These are phyloP conservation scores for Heliconius ismenius DNA, from an alignment of 2,888 invertebrate genomes.

Conservation along the genomic window DNA sequence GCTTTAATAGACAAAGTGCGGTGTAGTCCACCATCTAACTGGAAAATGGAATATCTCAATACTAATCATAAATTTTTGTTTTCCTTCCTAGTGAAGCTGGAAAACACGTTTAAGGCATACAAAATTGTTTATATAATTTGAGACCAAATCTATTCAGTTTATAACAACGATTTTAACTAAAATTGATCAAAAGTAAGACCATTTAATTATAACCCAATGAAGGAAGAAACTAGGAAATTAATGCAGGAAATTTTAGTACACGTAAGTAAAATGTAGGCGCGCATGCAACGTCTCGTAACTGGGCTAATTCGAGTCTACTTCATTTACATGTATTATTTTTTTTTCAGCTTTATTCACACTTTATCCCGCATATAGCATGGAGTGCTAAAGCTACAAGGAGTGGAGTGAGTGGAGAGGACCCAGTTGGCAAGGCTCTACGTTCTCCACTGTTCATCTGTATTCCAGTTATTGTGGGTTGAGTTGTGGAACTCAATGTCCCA, in stretches of 20 bases:
- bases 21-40: too few relatives aligned
- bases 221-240: conserved; percentile 13
- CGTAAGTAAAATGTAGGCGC: background rate
- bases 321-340: background rate
- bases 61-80: too few relatives aligned
- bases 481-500: too few relatives aligned
- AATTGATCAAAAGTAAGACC: background rate
- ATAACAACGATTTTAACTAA: background rate
- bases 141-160: background rate
- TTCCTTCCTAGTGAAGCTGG: too few relatives aligned
- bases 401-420: background rate
- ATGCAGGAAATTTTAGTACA: background rate
- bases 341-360: background rate
- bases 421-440: too few relatives aligned
- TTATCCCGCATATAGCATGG: background rate
- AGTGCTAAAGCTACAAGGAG: too few relatives aligned
- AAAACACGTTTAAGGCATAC: too few relatives aligned
- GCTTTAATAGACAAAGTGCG: too few relatives aligned
- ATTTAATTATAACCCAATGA: background rate
- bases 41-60: too few relatives aligned
- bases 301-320: conserved; percentile 4
- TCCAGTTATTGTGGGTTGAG: too few relatives aligned
- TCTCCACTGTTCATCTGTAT: too few relatives aligned
- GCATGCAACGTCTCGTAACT: conserved; percentile 9
- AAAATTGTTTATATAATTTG: background rate